Evolutionary conservation across 2,113 vertebrate species (phyloP).

Genomic region (Puntigrus tetrazona): DNA sequence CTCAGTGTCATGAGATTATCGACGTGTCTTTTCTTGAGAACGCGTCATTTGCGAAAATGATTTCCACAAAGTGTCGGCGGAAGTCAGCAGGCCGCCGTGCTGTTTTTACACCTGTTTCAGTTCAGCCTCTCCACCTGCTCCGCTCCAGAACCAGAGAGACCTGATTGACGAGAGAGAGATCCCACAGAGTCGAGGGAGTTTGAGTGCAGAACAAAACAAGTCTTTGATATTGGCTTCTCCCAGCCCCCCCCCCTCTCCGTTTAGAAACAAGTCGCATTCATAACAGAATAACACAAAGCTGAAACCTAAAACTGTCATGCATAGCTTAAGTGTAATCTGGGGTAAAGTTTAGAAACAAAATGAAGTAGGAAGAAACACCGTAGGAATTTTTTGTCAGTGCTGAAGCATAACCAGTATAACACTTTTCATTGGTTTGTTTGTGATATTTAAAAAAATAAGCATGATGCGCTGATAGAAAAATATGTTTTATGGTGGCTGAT

Average conservation of each 20-base stretch:
- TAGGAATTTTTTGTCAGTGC: not conserved
- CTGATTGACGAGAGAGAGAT: slow-evolving; percentile 41
- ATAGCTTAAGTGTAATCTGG: not conserved
- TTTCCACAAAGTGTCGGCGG: not conserved
- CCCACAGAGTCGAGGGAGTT: slow-evolving; percentile 20
- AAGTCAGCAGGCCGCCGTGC: not conserved
- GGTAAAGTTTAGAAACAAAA: not conserved
- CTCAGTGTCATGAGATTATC: not conserved
- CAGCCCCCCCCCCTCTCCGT: not conserved
- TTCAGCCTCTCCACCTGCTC: slow-evolving; percentile 43
- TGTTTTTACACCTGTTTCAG: slow-evolving; percentile 33
- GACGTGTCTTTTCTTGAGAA: slow-evolving; percentile 2
- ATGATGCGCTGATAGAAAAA: not conserved
- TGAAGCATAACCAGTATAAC: not conserved
- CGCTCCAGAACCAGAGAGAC: slow-evolving; percentile 45
- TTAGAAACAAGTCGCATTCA: not conserved
- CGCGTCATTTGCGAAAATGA: not conserved
- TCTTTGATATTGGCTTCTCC: not conserved
- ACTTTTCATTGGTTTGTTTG: not conserved
- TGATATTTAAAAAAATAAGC: not conserved
- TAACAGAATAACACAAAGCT: slow-evolving; percentile 11
- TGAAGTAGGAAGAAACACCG: not conserved
- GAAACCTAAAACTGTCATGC: not conserved
- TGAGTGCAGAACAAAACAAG: not conserved
- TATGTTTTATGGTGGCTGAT: not conserved